Evolutionary conservation across 2,888 invertebrate genomes (phyloP).

Genomic region (Antheraea yamamai): DNA sequence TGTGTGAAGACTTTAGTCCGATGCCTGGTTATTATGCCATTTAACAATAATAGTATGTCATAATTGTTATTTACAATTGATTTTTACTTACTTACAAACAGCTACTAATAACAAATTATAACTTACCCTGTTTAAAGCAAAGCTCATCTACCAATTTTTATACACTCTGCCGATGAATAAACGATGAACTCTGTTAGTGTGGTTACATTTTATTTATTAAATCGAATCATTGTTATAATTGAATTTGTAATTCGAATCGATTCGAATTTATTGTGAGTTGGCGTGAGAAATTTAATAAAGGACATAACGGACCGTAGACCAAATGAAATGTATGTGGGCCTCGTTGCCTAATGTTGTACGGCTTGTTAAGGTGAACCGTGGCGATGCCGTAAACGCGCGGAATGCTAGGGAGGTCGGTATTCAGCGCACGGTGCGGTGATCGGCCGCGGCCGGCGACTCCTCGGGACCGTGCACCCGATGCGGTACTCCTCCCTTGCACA

Average conservation of each 20-base stretch:
- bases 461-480: constrained; percentile 67
- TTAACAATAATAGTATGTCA: not conserved
- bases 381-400: constrained; percentile 57
- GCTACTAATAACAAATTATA: not conserved
- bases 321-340: constrained; percentile 65
- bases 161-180: not conserved
- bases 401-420: constrained; percentile 65
- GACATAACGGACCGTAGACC: constrained; percentile 65
- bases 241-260: not conserved
- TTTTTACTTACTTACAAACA: not conserved
- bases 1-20: not conserved
- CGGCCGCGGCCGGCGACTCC: constrained; percentile 72
- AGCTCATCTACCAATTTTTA: not conserved
- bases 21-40: not conserved
- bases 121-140: not conserved
- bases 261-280: not conserved
- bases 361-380: constrained; percentile 57
- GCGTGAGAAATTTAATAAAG: constrained; percentile 48
- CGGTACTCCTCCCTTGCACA: constrained; percentile 57
- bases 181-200: not conserved
- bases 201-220: not conserved
- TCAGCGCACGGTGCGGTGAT: constrained; percentile 61
- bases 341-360: constrained; percentile 66
- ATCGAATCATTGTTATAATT: not conserved
- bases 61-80: not conserved